phyloP scores from a whole-genome alignment of 2,888 invertebrate genomes.

The Drepanosiphum platanoidis region DNA sequence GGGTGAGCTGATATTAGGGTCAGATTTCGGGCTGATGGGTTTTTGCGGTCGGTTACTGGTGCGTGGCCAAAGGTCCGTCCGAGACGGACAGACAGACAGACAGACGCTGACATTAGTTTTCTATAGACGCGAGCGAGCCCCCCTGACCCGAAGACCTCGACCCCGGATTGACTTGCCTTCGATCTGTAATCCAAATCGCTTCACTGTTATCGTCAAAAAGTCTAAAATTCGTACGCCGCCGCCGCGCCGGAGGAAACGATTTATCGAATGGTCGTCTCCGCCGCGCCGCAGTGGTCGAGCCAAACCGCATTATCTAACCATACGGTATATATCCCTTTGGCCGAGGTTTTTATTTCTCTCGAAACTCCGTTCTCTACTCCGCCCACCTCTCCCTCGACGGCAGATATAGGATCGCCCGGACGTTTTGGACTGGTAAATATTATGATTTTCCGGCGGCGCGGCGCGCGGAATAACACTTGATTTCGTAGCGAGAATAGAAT shows the following conservation, averaged over 20 bases:
- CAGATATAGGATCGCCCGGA: conserved; percentile 8
- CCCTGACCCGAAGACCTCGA: not conserved
- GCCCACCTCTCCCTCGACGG: too few relatives aligned
- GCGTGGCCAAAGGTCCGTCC: conserved; percentile 38
- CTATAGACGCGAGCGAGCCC: conserved; percentile 3
- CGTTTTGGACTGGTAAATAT: conserved; percentile 12
- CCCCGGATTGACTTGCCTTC: not conserved
- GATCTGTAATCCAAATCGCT: conserved; percentile 38
- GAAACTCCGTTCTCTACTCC: not conserved
- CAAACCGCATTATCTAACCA: conserved; percentile 10
- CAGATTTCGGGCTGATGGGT: conserved; percentile 47
- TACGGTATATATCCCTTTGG: not conserved
- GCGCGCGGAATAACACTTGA: not conserved
- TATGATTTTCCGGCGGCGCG: not conserved
- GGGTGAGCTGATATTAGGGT: conserved; percentile 47
- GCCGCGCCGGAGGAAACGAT: conserved; percentile 27
- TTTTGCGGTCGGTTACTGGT: conserved; percentile 52
- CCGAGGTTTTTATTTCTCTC: conserved; percentile 13
- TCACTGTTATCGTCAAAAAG: conserved; percentile 45
- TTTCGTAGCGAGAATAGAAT: not conserved
- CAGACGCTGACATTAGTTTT: conserved; percentile 59
- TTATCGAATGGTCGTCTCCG: conserved; percentile 15
- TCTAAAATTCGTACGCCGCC: conserved; percentile 10
- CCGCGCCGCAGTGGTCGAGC: not conserved
- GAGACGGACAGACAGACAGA: conserved; percentile 35